These are phyloP conservation scores for Phortica okadai DNA, from an alignment of 2,888 invertebrate species.

Conservation along the genomic window DNA sequence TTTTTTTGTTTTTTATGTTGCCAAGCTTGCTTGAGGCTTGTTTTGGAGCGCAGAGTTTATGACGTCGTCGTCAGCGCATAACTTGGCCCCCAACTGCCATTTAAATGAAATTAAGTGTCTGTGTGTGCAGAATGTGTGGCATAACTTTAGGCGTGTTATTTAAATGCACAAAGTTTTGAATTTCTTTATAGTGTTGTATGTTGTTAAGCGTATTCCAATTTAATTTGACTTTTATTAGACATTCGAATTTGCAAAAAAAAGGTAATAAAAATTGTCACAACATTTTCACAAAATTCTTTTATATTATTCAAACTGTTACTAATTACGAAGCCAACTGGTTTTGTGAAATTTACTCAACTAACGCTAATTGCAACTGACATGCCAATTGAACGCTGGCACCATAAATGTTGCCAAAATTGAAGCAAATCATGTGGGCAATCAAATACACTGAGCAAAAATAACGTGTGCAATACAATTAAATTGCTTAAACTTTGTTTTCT, in stretches of 20 bases:
- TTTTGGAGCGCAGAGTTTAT: neutral
- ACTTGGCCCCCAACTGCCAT: conserved; percentile 4
- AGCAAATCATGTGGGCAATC: neutral
- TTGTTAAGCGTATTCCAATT: no score
- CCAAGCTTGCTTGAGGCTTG: conserved; percentile 3
- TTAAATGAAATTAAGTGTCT: conserved; percentile 8
- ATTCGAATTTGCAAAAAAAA: no score
- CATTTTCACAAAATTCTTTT: no score
- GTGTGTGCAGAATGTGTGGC: neutral
- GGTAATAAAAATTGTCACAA: no score
- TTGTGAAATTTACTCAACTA: neutral
- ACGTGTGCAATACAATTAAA: neutral
- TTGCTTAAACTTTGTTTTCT: no score
- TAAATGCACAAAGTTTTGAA: neutral
- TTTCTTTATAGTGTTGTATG: no score
- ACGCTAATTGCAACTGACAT: conserved; percentile 17
- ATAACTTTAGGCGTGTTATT: conserved; percentile 17
- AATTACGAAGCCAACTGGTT: neutral
- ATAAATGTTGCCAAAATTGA: conserved; percentile 1
- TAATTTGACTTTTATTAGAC: no score
- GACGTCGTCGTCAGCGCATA: no score
- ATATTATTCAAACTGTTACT: no score
- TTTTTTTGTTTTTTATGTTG: neutral
- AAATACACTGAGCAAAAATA: neutral
- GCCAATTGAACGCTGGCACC: neutral